Evolutionary conservation across 2,113 vertebrate genomes (phyloP).

Genomic region (Salvelinus sp.): DNA sequence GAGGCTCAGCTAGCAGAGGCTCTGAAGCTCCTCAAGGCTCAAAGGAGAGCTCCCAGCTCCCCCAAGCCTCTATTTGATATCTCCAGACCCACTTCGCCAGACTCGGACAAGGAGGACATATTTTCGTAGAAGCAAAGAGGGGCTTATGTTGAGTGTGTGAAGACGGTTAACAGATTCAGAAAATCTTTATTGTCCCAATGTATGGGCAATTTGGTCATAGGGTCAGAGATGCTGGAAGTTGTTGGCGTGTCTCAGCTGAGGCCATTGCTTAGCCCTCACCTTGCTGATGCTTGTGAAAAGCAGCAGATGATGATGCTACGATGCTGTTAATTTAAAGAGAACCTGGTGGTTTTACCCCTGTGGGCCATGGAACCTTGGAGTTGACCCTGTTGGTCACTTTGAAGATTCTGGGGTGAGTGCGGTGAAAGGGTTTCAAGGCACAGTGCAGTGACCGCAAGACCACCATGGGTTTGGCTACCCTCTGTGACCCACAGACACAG

Average conservation of each 20-base stretch:
- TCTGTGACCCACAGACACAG: conserved; percentile 12
- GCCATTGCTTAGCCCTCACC: background rate
- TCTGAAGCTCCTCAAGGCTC: conserved; percentile 85
- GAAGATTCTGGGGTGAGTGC: background rate
- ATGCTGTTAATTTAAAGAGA: background rate
- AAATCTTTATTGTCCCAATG: too few species aligned
- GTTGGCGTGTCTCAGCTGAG: conserved; percentile 37
- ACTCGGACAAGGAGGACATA: conserved; percentile 88
- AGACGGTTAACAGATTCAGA: background rate
- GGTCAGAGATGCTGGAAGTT: background rate
- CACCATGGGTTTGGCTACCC: background rate
- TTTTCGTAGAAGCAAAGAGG: conserved; percentile 72
- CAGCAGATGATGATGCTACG: background rate
- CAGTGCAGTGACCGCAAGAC: background rate
- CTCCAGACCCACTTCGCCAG: conserved; percentile 89
- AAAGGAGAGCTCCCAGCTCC: conserved; percentile 77
- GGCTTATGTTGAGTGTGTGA: background rate
- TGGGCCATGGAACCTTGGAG: background rate
- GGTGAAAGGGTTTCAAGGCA: background rate
- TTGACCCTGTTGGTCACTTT: background rate
- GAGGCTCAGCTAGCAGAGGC: conserved; percentile 93
- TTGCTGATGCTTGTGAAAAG: background rate
- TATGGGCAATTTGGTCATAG: too few species aligned
- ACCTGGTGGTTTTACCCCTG: background rate
- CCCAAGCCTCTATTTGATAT: conserved; percentile 88